Evolutionary conservation across 2,797 vertebrate genomes (phyloP), one percentile per base, ranked within the genome.

Genomic region (Leuciscus waleckii): DNA sequence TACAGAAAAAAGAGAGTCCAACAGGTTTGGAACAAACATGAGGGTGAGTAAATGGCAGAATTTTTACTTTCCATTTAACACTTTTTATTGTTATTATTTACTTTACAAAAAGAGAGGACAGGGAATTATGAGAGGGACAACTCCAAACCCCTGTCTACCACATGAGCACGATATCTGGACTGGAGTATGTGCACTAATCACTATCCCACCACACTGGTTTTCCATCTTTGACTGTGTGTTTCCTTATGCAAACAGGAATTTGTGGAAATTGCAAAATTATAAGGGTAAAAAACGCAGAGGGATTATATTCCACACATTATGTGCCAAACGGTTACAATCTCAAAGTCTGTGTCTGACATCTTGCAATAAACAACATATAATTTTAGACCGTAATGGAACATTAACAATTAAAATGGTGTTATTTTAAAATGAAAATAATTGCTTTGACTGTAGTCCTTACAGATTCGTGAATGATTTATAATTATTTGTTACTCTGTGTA

Each of bases 391-490:
- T 43, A 16, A 29, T 49, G 58, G 41, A 65, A 23, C 37, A 82
- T 23, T 32, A 86, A 87, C 63, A 17, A 73, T 75, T 51, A 85
- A 88, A 92, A 91, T 88, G 70, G 85, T 87, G 91, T 92, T 86
- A 85, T 81, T 80, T 26, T 51, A 37, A 51, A 83, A 75, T 65
- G 21, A 65, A 23, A 65, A 49, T 49, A 75, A 83, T 13, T 74
- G 3, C 29, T 21, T 76, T 65, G 29, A 49, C 58, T 65, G 43
- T 65, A 67, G 39, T 75, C 19, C 29, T 39, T 43, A 16, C 21
- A 91, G 67, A 86, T 87, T 89, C 90, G 87, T 88, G 92, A 94
- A 94, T 90, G 91, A 93, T 91, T 89, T 89, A 92, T 93, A 93
- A 92, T 95, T 94, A 92, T 89, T 90, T 90, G 84, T 79, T 61